Base-by-base conservation (phyloP, 1,140 invertebrate genomes). In the Drosophila ambigua region DNA sequence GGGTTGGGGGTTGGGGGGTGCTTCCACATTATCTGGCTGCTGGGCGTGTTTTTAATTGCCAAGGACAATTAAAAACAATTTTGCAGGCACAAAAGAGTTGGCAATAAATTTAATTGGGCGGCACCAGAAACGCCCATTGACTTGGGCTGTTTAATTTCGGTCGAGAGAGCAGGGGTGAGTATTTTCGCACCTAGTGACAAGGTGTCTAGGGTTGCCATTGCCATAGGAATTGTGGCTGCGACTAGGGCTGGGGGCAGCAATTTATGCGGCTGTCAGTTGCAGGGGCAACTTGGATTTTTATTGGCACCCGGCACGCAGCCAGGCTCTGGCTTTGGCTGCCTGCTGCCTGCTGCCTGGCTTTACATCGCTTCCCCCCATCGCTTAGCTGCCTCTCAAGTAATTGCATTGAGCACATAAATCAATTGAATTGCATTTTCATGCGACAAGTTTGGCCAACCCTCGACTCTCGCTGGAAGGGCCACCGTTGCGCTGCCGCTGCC, bases 361-460 rank as follows among this genome's bases (percentile, higher is more conserved):
- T 4, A 3, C 35, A 68, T 23, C 41, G 20, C 64, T 43, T 28
- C 20, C 20, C 20, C 11, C 15, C 35, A 20, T 6, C 48, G 20
- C 64, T 43, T 28, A 48, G 57, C 53, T 50, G 65, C 65, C 72
- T 78, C 84, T 87, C 59, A 63, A 80, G 83, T 88, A 88, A 88
- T 88, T 88, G 83, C 83, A 88, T 88, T 80, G 79, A 76, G 76
- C 76, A 88, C 83, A 88, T 88, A 88, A 88, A 88, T 88, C 83
- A 88, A 88, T 88, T 88, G 83, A 83, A 88, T 88, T 88, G 83
- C 83, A 88, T 79, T 87, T 87, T 88, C 83, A 88, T 88, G 76
- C 79, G 83, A 87, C 79, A 83, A 88, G 83, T 88, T 87, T 83
- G 76, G 83, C 76, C 83, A 88, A 81, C 51, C 76, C 72, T 28